Base-by-base conservation (phyloP, 2,797 vertebrate genomes). In the Hybognathus amarus region DNA sequence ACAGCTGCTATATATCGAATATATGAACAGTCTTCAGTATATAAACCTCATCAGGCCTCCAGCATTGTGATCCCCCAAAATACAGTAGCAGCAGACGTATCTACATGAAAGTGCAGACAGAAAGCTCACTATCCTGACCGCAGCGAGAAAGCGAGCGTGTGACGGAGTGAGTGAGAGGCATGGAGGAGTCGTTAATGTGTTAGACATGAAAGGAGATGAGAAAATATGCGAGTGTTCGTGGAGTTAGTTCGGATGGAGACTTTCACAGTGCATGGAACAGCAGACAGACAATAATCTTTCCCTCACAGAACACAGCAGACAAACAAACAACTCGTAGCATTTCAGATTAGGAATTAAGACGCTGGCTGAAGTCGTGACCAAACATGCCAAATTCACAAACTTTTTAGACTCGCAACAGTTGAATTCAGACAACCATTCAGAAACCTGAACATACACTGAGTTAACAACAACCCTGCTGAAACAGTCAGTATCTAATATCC, bases 111-210 rank as follows among this genome's bases (percentile, higher is more conserved):
- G 7, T 68, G 63, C 67, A 78, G 75, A 66, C 66, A 56, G 36
- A 36, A 36, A 38, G 11, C 69, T 69, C 36, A 77, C 63, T 50
- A 63, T 68, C 61, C 54, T 47, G 66, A 67, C 40, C 6, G 17
- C 67, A n/a, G 52, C 2, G 1, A 87, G 82, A 80, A 82, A 86
- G 89, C 87, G 84, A 90, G 82, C 87, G 4, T 89, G 85, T 79
- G 70, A 88, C 89, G 89, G 87, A 83, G 86, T 90, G 90, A 87
- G 61, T 86, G 86, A 88, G 81, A 82, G 81, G 87, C 84, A 88
- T 50, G 17, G 86, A 87, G 89, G 90, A 88, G 87, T 90, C 91
- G 91, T 94, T 92, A 94, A 91, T 91, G 88, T 88, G 91, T 94
- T 92, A 93, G 92, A 90, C 47, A 84, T 87, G 87, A 87, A 87